Conservation (phyloP, 2,888 invertebrate genomes). For the Eumerus sabulonum region DNA sequence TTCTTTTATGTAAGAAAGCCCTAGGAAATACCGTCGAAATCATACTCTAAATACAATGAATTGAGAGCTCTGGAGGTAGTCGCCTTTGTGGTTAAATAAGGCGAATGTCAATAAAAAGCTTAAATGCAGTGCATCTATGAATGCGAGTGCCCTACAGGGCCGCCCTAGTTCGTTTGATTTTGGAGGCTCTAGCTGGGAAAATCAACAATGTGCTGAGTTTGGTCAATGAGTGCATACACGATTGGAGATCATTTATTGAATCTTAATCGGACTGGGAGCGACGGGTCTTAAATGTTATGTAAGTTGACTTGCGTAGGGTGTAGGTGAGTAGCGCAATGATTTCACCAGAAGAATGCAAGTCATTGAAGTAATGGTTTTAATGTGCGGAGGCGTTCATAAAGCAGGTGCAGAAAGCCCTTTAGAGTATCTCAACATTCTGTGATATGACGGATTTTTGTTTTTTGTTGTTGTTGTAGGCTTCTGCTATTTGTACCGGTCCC, state of each 20-base stretch:
- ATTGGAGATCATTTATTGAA: background rate
- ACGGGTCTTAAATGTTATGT: too few species aligned
- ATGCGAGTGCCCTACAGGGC: background rate
- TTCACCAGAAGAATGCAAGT: too few species aligned
- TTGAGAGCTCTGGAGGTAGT: constrained; percentile 12
- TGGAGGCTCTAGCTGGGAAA: background rate
- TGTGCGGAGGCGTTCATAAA: too few species aligned
- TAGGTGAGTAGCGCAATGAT: too few species aligned
- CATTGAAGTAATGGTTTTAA: too few species aligned
- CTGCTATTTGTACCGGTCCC: too few species aligned
- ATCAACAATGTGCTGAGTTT: constrained; percentile 3
- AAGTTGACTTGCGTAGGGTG: too few species aligned
- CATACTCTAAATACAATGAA: constrained; percentile 25
- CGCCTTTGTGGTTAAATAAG: constrained; percentile 34
- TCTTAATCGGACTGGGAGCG: background rate
- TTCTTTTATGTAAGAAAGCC: constrained; percentile 55
- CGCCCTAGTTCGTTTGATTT: constrained; percentile 5
- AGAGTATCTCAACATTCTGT: too few species aligned
- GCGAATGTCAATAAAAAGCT: constrained; percentile 21
- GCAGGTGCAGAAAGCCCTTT: too few species aligned
- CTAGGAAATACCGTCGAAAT: background rate
- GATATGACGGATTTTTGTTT: too few species aligned
- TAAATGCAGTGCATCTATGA: too few species aligned
- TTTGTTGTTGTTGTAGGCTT: too few species aligned
- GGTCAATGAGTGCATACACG: constrained; percentile 10